Conservation (phyloP, 2,797 vertebrate species). For the Muraenolepis orangiensis region DNA sequence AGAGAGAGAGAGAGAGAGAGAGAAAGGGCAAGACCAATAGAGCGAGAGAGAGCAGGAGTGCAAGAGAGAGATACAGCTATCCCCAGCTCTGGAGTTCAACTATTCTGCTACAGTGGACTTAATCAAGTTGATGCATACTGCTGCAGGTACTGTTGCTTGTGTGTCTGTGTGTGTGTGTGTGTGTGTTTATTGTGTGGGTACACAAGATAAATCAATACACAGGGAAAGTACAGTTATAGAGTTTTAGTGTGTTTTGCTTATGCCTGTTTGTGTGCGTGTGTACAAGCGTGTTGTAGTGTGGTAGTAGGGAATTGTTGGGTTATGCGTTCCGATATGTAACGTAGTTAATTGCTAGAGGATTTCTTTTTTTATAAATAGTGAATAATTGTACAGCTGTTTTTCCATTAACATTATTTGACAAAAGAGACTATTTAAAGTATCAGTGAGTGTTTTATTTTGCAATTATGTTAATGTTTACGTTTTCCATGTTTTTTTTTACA, state of each 20-base stretch:
- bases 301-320: background rate
- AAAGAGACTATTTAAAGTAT: background rate
- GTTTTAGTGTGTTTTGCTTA: background rate
- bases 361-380: too few relatives aligned
- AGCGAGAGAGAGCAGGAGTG: constrained; percentile 55
- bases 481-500: background rate
- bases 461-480: background rate
- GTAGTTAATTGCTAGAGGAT: background rate
- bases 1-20: constrained; percentile 64
- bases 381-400: background rate
- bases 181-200: constrained; percentile 2
- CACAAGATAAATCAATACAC: background rate
- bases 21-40: constrained; percentile 68
- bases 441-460: background rate
- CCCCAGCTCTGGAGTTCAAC: constrained; percentile 70
- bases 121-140: constrained; percentile 99
- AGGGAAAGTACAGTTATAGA: background rate
- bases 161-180: constrained; percentile 27
- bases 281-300: background rate
- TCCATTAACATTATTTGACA: background rate
- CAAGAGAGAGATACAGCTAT: constrained; percentile 74
- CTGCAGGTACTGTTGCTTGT: constrained; percentile 89
- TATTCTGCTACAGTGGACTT: constrained; percentile 91
- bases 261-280: background rate
- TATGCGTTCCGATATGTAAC: background rate